Evolutionary conservation across 2,888 invertebrate species (phyloP), one percentile per base, ranked within the genome.

Genomic region (Ellobium chinense): DNA sequence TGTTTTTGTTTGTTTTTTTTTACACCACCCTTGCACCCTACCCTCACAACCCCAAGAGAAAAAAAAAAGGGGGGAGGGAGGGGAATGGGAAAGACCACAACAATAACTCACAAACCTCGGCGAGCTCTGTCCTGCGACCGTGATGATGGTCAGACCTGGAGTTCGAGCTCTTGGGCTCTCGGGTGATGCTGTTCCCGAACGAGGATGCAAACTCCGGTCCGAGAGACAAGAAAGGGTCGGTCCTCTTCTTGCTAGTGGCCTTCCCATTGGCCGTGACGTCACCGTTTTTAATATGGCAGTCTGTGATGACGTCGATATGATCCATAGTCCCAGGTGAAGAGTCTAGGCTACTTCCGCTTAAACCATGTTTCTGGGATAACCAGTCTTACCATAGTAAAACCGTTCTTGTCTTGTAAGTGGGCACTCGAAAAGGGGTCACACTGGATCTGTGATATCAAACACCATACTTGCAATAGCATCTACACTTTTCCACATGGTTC

Each of bases 221-320:
- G 18, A 76, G 7, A 34, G 77, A 3, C 54, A 60, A 29, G n/a
- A 77, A 60, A 0, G 77, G 77, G n/a, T 68, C 68, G 7, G 77
- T 31, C 39, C 77, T 27, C 29, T 36, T 56, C 60, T 77, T 77
- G 60, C 27, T 7, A 0, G 69, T 65, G 2, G 56, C 9, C 37
- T 60, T 68, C 5, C 68, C 77, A 27, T 69, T 77, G 69, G 60
- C 18, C 4, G 69, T 77, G 24, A 77, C 60, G 68, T 77, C 77
- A 37, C 77, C 77, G 60, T 77, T 77, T 39, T 77, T 77, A 31
- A 77, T 34, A 34, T 69, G 77, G 21, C 65, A 65, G 68, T 77
- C 77, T 14, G 77, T 69, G 37, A 77, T 69, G 39, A 77, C 77
- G 69, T 77, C 77, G 12, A 77, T 77, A 54, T 77, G 77, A 56